Base-by-base conservation (phyloP, 1,140 invertebrate species). In the Stratiolaelaps scimitus region DNA sequence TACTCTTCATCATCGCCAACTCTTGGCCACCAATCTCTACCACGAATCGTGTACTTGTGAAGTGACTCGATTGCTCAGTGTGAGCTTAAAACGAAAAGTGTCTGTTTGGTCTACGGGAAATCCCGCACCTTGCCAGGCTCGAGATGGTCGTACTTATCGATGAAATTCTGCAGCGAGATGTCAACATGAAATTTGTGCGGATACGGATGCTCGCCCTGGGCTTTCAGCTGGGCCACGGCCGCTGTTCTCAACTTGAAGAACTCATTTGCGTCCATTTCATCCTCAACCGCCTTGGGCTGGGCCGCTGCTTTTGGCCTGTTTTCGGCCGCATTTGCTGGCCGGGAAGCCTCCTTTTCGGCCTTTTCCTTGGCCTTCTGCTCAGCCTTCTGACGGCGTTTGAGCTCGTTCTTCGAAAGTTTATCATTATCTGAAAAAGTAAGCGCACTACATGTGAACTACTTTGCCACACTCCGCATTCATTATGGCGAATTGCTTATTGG, bases 171-270 rank as follows among this genome's bases (percentile, higher is more conserved):
- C 65, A 99, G 76, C 0, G 92, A 94, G 26, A 84, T 89, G 2
- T 84, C 82, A 0, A 99, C 94, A 78, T 91, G 80, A 74, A 95
- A 99, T 78, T 99, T 99, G 76, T 99, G 96, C 20, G 95, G 95
- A 76, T 98, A 99, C n/a, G 94, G 93, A 76, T 87, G 81, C 23
- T 86, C 80, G 26, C 77, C 73, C n/a, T 82, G 82, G 0, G 78
- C 78, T 67, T 96, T 96, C 4, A 92, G 76, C 44, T 88, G 81
- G 46, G 82, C 79, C 20, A 97, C 79, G 29, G 84, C 83, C 67
- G 82, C 79, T 0, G 82, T 83, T 68, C 94, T 80, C 26, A 96
- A 73, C 74, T 90, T 88, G 71, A 88, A 91, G 76, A 91, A 97
- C 79, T 97, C 90, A 83, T 92, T 90, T 40, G 92, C 87, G 75